A percentile compares a stretch with the other conserved stretches of the same genome.
phyloP scores from a whole-genome alignment of 2,888 invertebrate species.

The Agrilus cyanescens region DNA sequence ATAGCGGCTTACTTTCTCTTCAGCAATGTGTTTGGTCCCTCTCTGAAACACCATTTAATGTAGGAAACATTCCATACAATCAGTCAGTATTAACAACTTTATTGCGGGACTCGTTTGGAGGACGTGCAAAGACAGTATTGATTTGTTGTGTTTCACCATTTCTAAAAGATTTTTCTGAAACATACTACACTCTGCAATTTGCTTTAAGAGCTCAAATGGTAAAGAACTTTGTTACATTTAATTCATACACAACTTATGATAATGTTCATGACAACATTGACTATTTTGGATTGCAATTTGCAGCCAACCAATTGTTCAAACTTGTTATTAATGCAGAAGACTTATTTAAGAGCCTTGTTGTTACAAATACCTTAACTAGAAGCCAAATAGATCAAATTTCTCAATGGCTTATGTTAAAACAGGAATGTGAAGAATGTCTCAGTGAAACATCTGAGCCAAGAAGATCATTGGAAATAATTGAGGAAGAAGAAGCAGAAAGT shows the following conservation, averaged over 20 bases:
- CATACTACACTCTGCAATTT: slow-evolving; percentile 55
- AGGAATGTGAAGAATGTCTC: slow-evolving; percentile 77
- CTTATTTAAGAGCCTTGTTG: slow-evolving; percentile 63
- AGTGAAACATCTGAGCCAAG: slow-evolving; percentile 42
- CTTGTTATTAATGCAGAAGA: slow-evolving; percentile 75
- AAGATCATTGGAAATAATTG: slow-evolving; percentile 42
- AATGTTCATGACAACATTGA: slow-evolving; percentile 31
- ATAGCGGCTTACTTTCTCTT: slow-evolving; percentile 52
- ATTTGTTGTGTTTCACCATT: slow-evolving; percentile 62
- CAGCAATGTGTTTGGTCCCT: slow-evolving; percentile 52
- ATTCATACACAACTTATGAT: slow-evolving; percentile 41
- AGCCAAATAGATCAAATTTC: slow-evolving; percentile 64
- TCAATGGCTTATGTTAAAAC: slow-evolving; percentile 75
- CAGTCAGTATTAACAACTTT: slow-evolving; percentile 58
- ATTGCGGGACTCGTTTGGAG: slow-evolving; percentile 63
- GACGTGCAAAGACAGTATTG: slow-evolving; percentile 60
- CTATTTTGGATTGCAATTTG: slow-evolving; percentile 66
- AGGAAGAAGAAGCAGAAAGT: slow-evolving; percentile 38
- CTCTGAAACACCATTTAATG: slow-evolving; percentile 33
- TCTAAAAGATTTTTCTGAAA: slow-evolving; percentile 54
- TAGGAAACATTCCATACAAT: slow-evolving; percentile 38
- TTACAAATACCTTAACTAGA: slow-evolving; percentile 56
- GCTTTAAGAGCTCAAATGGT: slow-evolving; percentile 55
- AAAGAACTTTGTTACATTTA: slow-evolving; percentile 59
- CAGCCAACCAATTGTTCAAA: slow-evolving; percentile 71